Base-by-base conservation (phyloP, 2,113 vertebrate species). In the Cariama cristata region DNA sequence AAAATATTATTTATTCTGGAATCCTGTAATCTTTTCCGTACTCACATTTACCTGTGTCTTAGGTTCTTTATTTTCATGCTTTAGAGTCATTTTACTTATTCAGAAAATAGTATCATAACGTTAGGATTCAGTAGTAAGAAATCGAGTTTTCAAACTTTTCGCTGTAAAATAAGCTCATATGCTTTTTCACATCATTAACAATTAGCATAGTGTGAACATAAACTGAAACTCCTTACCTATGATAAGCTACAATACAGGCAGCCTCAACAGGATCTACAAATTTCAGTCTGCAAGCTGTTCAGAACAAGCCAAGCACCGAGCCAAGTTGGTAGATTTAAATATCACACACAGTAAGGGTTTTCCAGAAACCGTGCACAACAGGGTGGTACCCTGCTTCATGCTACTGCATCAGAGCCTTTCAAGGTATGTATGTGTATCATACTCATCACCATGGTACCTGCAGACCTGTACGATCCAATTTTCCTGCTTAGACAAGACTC, bases 171-270 rank as follows among this genome's bases (percentile, higher is more conserved):
- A 76, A 74, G 44, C n/a, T 83, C 24, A 42, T 20, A 47, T 6
- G 19, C 55, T 80, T 86, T 83, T 80, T 79, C 50, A 91, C 13
- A 58, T 60, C 42, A 90, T 74, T 79, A 90, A 83, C 63, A 90
- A 80, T 77, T 47, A 80, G 63, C 52, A 74, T 5, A 63, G 38
- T 12, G 3, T 1, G 1, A 94, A 69, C 33, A 71, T 28, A 92
- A 96, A 86, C 63, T 40, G 40, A 85, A 94, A 83, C 14, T 90
- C 40, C 27, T 58, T 45, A 35, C 30, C 72, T 90, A 14, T 19
- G 88, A 53, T 38, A 74, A 84, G 44, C 23, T 79, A 28, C 55
- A 50, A 77, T 55, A 77, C 26, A 83, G 26, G 40, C 21, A 90
- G 28, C 38, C 77, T 79, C 66, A 73, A 73, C 27, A 81, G 91